These are phyloP conservation scores for Neoscelio sp. DNA, from an alignment of 2,888 invertebrate species.

Conservation along the genomic window DNA sequence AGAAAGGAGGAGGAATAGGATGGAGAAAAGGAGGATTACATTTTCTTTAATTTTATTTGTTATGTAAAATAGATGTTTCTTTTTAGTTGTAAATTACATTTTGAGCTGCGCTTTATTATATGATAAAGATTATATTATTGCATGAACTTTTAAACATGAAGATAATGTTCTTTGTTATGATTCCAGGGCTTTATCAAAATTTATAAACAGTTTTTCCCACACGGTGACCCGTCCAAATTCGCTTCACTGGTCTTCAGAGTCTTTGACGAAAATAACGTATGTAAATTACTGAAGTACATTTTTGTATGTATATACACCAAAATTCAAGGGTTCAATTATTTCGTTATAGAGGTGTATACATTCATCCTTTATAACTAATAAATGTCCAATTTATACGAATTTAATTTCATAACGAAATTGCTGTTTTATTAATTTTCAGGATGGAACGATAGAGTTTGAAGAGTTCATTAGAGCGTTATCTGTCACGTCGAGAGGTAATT, in stretches of 20 bases:
- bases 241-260: constrained; percentile 99
- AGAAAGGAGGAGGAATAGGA: no score
- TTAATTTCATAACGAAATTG: background rate
- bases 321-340: constrained; percentile 5
- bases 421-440: constrained; percentile 85
- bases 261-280: constrained; percentile 99
- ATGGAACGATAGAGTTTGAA: constrained; percentile 99
- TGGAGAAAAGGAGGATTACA: no score
- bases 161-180: constrained; percentile 2
- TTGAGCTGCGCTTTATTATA: no score
- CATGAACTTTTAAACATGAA: background rate
- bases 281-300: no score
- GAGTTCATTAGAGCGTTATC: constrained; percentile 99
- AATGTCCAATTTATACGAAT: background rate
- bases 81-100: background rate
- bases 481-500: constrained; percentile 98
- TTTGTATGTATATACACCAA: background rate
- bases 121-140: background rate
- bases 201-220: constrained; percentile 99
- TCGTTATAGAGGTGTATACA: no score
- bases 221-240: constrained; percentile 99
- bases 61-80: background rate
- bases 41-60: constrained; percentile 5
- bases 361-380: no score
- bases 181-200: constrained; percentile 99